Percentiles rank a stretch among this genome's conserved stretches.
These are phyloP conservation scores for Columba livia DNA, from an alignment of 2,113 vertebrate genomes.

Conservation along the genomic window DNA sequence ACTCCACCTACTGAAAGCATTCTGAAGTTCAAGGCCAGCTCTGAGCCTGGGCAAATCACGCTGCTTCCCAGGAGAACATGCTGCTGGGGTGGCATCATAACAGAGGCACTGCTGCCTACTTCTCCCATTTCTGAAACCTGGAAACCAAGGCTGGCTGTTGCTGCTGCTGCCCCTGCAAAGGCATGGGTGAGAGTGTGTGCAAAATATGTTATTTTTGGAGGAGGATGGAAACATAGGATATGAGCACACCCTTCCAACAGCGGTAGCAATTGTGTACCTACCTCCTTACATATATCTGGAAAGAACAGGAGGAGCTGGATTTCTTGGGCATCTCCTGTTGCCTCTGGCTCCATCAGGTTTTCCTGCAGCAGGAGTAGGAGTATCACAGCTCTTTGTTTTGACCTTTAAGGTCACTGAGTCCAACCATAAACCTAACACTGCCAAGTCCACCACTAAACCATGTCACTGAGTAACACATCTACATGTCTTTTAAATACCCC, in stretches of 20 bases:
- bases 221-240: not conserved
- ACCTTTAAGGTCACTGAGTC: too few species aligned
- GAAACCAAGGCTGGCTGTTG: not conserved
- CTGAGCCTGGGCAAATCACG: rapidly evolving
- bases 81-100: not conserved
- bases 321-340: not conserved
- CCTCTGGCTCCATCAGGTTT: not conserved
- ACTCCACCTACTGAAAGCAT: not conserved
- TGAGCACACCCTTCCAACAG: not conserved
- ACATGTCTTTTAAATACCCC: too few species aligned
- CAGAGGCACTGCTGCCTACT: not conserved
- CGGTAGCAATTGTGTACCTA: not conserved
- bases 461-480: too few species aligned
- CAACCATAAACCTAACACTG: too few species aligned
- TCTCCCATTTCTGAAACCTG: not conserved
- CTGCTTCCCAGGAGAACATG: not conserved
- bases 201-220: not conserved
- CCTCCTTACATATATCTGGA: not conserved
- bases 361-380: not conserved
- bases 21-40: not conserved
- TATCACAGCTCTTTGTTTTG: not conserved
- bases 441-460: too few species aligned
- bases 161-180: not conserved
- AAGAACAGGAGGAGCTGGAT: not conserved
- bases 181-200: rapidly evolving